These are phyloP conservation scores for Leptocoma aspasia DNA, from an alignment of 2,113 vertebrate genomes.

Conservation along the genomic window DNA sequence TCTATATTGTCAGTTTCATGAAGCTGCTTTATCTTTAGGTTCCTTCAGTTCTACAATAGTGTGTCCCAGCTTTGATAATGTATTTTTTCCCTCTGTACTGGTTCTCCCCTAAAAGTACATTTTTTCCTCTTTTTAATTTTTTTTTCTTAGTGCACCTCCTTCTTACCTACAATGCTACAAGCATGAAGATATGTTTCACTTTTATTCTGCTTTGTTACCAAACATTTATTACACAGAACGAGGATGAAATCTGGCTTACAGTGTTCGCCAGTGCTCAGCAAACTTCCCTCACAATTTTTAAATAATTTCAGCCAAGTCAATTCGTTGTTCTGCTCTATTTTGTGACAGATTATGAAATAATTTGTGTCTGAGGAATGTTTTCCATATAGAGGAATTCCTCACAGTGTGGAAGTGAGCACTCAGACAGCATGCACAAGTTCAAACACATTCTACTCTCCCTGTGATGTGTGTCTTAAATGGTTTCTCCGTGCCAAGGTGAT, in stretches of 20 bases:
- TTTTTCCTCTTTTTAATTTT: not conserved
- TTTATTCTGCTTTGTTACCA: not conserved
- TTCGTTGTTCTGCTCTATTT: not conserved
- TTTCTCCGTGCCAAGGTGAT: not conserved
- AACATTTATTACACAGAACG: not conserved
- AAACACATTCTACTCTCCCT: not conserved
- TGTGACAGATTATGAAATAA: not conserved
- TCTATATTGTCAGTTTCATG: not conserved
- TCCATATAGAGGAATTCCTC: not conserved
- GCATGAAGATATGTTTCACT: not conserved
- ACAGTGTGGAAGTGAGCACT: not conserved
- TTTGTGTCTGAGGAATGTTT: not conserved
- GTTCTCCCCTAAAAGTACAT: not conserved
- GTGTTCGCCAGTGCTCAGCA: not conserved
- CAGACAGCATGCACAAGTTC: not conserved
- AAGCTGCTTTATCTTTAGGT: not conserved
- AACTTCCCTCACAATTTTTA: not conserved
- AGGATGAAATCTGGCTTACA: not conserved
- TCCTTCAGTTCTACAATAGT: not conserved
- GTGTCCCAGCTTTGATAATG: not conserved
- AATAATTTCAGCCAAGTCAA: not conserved
- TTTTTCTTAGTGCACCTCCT: not conserved
- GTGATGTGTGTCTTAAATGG: not conserved
- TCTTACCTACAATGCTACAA: not conserved
- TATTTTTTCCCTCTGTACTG: not conserved